A percentile compares a stretch with the other conserved stretches of the same genome.
These are phyloP conservation scores for Macaria liturata DNA, from an alignment of 2,888 invertebrate genomes.

Conservation along the genomic window DNA sequence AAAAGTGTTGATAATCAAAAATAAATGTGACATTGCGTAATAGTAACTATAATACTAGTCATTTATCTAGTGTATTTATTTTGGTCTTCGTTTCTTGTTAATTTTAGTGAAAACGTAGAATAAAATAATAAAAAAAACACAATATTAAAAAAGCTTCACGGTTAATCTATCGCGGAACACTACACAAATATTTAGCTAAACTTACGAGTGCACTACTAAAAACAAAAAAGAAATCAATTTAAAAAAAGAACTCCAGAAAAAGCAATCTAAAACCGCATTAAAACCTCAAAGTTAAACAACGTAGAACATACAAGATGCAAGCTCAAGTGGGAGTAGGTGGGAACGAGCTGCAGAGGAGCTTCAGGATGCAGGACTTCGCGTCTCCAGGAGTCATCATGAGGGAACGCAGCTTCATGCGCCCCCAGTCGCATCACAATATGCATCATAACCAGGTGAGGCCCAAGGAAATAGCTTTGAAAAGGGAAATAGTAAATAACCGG, in stretches of 20 bases:
- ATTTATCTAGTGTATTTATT: constrained; percentile 82
- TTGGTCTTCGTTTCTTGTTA: constrained; percentile 38
- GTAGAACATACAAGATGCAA: constrained; percentile 65
- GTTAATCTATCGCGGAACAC: constrained; percentile 9
- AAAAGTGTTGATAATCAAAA: constrained; percentile 40
- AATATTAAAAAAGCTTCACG: constrained; percentile 7
- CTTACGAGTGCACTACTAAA: constrained; percentile 61
- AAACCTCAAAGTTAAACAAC: no score
- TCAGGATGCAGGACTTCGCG: constrained; percentile 82
- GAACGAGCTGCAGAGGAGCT: constrained; percentile 77
- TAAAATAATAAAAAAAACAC: no score
- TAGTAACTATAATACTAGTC: constrained; percentile 78
- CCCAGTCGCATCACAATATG: constrained; percentile 83
- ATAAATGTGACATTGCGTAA: constrained; percentile 62
- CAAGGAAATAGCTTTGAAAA: no score
- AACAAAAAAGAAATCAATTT: constrained; percentile 35
- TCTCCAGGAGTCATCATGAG: constrained; percentile 84
- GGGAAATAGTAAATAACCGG: no score
- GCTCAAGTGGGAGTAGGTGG: constrained; percentile 71
- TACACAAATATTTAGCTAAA: constrained; percentile 36
- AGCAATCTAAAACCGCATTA: no score
- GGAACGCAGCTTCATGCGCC: constrained; percentile 88
- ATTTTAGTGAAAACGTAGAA: constrained; percentile 26
- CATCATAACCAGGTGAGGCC: constrained; percentile 77
- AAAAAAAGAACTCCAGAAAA: no score